Conservation (phyloP, 53 echinoderm and acorn worm genomes). For the Crossaster papposus region DNA sequence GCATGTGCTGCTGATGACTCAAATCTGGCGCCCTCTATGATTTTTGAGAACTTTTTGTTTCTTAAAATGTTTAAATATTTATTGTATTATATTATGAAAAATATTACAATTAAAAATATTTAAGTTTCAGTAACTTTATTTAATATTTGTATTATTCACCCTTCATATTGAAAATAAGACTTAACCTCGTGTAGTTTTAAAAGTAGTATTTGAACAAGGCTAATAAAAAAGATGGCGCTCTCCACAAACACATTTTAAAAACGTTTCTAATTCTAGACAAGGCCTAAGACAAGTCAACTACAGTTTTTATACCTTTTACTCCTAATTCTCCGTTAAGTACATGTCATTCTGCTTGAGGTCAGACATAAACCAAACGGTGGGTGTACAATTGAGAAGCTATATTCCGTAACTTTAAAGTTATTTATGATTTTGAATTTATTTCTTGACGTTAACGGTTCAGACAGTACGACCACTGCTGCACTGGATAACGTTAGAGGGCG, state of each 20-base stretch:
- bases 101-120: not conserved
- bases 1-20: not conserved
- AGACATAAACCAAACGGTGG: not conserved
- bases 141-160: not conserved
- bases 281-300: too few relatives aligned
- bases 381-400: not conserved
- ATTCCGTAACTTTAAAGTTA: not conserved
- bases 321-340: not conserved
- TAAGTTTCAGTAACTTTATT: not conserved
- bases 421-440: not conserved
- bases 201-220: conserved; percentile 23
- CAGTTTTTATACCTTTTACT: not conserved
- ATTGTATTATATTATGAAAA: not conserved
- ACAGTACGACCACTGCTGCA: not conserved
- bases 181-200: not conserved
- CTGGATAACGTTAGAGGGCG: not conserved
- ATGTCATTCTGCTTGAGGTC: not conserved
- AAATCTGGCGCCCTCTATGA: conserved; percentile 33
- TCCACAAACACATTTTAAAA: not conserved
- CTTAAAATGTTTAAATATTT: not conserved
- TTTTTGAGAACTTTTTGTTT: not conserved
- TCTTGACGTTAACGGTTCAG: not conserved
- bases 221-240: conserved; percentile 43
- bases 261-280: not conserved
- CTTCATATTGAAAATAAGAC: not conserved